Percentiles rank a stretch among this genome's conserved stretches.
Evolutionary conservation across 2,888 invertebrate species (phyloP).

Genomic region (Ormyrus rosae): DNA sequence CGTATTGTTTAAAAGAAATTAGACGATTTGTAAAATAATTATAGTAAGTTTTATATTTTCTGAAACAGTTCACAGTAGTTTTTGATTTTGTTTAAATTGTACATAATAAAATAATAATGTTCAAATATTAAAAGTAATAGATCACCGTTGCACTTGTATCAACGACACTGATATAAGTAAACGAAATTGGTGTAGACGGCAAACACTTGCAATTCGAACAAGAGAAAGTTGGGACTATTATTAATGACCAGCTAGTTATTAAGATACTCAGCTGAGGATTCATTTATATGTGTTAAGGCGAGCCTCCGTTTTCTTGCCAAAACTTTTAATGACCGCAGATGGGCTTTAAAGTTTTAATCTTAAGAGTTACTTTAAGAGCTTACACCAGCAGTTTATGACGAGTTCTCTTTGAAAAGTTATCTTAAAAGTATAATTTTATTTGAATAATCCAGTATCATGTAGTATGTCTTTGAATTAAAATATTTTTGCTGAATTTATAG

Average conservation of each 20-base stretch:
- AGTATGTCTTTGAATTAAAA: no score
- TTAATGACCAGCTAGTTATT: constrained; percentile 67
- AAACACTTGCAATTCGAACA: constrained; percentile 61
- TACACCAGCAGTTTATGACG: constrained; percentile 64
- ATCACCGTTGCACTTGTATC: no score
- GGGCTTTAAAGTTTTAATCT: constrained; percentile 67
- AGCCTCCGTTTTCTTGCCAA: constrained; percentile 61
- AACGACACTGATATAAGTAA: constrained; percentile 2
- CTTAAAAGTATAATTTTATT: constrained; percentile 63
- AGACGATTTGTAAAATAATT: no score
- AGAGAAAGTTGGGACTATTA: constrained; percentile 63
- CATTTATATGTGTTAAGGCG: constrained; percentile 70
- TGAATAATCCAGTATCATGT: constrained; percentile 33
- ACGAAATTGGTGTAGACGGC: constrained; percentile 33
- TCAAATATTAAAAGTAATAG: no score
- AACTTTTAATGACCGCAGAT: constrained; percentile 69
- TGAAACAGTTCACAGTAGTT: no score
- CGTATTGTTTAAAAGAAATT: no score
- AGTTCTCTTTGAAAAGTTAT: constrained; percentile 63
- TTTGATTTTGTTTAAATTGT: no score
- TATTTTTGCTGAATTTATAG: no score
- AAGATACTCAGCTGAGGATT: constrained; percentile 64
- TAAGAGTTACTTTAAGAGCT: constrained; percentile 61
- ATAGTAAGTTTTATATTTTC: no score
- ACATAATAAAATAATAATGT: no score